Base-by-base conservation (phyloP, 2,888 invertebrate genomes). In the Lysandra coridon region DNA sequence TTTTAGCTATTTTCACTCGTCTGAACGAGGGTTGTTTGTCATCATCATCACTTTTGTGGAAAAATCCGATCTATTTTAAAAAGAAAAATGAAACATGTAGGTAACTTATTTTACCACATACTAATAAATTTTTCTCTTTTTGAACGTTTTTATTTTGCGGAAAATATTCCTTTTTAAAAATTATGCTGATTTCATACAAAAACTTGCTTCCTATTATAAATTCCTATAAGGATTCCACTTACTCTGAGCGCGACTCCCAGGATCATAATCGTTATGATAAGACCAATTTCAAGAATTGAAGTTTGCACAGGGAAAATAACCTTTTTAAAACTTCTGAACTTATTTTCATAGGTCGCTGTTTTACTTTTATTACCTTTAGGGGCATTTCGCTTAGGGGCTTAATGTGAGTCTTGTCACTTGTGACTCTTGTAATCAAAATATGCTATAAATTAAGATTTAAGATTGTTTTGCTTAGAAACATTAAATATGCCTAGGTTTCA, bases 241-340 rank as follows among this genome's bases (percentile, higher is more conserved):
- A 62, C 23, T 10, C 23, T 62, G 7, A 60, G 17, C 23, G 23
- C 62, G 62, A 62, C 62, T 49, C 74, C n/a, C 40, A 75, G 44
- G 40, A 73, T 37, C 73, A 73, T 73, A 73, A 17, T 37, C 33
- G 30, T 40, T 17, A 78, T 62, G 37, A 62, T 62, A 78, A 17
- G 33, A 78, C 62, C 23, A 62, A 57, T 57, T 23, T 78, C 40
- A 78, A 4, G 23, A 76, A 10, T 74, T 14, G 44, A 14, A 80
- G 23, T 62, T 62, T 23, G 23, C 23, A 62, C 62, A 23, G 33
- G 23, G 23, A 62, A 62, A 62, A 62, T 7, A 62, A n/a, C 23
- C 62, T 60, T 60, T 3, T 60, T n/a, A 62, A 62, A n/a, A 6
- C n/a, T 62, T 23, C 14, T 14, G 14, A 62, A n/a, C 62, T 62